A percentile compares a stretch with the other conserved stretches of the same genome.
These are phyloP conservation scores for Aphis gossypii DNA, from an alignment of 1,140 invertebrate species.

Conservation along the genomic window DNA sequence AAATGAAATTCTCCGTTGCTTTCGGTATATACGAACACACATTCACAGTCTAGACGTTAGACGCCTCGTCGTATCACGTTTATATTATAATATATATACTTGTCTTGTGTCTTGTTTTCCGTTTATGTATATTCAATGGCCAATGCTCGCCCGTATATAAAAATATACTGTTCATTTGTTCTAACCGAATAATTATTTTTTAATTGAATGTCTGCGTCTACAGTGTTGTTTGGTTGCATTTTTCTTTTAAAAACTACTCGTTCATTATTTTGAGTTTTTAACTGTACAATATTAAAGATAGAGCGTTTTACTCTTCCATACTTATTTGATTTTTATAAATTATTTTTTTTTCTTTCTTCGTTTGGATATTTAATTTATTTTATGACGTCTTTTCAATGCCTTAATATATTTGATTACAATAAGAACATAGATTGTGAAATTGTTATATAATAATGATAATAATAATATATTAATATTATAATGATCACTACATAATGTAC, in stretches of 20 bases:
- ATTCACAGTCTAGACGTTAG: neutral
- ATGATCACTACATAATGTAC: neutral
- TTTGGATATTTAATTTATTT: neutral
- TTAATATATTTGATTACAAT: neutral
- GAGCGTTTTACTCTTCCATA: neutral
- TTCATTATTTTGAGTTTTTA: neutral
- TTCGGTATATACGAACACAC: neutral
- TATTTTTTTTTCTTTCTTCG: neutral
- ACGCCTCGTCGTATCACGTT: neutral
- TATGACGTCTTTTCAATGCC: neutral
- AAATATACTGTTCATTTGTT: neutral
- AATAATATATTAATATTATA: too few species aligned
- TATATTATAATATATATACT: neutral
- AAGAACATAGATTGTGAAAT: too few species aligned
- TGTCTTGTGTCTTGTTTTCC: neutral
- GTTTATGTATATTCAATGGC: slow-evolving; percentile 15
- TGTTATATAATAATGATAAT: too few species aligned
- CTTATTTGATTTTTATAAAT: neutral
- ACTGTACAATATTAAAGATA: neutral
- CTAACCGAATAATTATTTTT: slow-evolving; percentile 23
- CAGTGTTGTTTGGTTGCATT: neutral
- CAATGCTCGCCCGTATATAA: neutral
- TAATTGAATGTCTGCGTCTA: slow-evolving; percentile 20
- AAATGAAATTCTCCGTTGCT: neutral
- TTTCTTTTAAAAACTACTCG: neutral